phyloP scores from a whole-genome alignment of 2,113 vertebrate genomes.

The Cebidichthys violaceus region DNA sequence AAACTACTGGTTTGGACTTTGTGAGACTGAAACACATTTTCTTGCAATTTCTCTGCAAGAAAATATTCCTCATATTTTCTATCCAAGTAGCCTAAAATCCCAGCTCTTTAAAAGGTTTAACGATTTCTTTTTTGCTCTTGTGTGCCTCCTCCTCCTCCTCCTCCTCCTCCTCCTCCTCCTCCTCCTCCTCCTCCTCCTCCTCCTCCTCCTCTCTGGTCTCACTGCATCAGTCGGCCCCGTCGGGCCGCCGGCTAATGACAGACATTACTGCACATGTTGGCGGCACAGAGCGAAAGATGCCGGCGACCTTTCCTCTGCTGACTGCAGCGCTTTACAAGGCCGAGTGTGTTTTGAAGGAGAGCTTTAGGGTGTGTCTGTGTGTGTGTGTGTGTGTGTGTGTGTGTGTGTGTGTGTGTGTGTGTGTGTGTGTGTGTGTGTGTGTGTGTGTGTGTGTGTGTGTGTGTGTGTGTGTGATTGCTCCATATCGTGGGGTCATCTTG shows the following conservation, averaged over 20 bases:
- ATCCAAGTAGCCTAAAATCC: neutral
- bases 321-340: constrained; percentile 59
- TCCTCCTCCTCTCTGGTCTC: neutral
- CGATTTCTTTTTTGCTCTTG: neutral
- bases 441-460: neutral
- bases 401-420: constrained; percentile 2
- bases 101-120: neutral
- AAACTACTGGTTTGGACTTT: neutral
- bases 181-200: neutral
- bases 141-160: constrained; percentile 1
- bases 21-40: neutral
- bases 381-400: constrained; percentile 24
- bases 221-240: constrained; percentile 26
- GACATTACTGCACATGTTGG: constrained; percentile 49
- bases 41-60: neutral
- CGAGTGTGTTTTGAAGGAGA: constrained; percentile 35
- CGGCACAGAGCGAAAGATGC: constrained; percentile 30
- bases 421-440: constrained; percentile 40
- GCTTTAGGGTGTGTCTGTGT: constrained; percentile 41
- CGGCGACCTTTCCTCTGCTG: constrained; percentile 66
- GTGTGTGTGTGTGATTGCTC: constrained; percentile 19
- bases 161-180: neutral
- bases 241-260: constrained; percentile 52
- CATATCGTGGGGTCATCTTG: constrained; percentile 26
- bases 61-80: neutral